Evolutionary conservation across 1,140 invertebrate genomes (phyloP).

Genomic region (Drosophila ficusphila): DNA sequence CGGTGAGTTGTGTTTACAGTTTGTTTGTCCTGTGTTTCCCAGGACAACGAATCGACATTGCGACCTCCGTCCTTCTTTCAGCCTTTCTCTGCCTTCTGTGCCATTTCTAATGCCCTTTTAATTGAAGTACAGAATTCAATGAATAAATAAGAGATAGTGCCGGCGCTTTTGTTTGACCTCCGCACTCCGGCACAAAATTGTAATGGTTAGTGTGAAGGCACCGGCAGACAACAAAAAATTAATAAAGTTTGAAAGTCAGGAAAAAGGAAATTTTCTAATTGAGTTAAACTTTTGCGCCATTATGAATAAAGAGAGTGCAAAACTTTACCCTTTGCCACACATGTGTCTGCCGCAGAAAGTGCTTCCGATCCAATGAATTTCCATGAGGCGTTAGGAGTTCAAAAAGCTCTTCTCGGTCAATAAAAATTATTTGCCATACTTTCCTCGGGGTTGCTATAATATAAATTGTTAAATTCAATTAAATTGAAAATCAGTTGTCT

Average conservation of each 20-base stretch:
- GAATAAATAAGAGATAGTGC: conserved; percentile 73
- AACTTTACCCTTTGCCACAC: conserved; percentile 32
- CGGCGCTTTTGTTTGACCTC: conserved; percentile 33
- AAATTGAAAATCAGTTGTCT: no score
- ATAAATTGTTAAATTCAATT: not conserved
- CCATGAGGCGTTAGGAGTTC: conserved; percentile 30
- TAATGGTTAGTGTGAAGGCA: conserved; percentile 6
- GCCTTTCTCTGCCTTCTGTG: conserved; percentile 7
- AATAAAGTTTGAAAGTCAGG: conserved; percentile 42
- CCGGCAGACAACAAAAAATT: conserved; percentile 14
- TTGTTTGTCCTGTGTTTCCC: conserved; percentile 48
- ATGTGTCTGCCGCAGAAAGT: conserved; percentile 23
- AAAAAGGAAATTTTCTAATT: conserved; percentile 66
- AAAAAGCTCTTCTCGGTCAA: conserved; percentile 21
- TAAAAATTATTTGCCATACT: conserved; percentile 16
- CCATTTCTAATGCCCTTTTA: conserved; percentile 71
- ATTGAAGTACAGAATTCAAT: conserved; percentile 75
- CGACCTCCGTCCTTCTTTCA: conserved; percentile 29
- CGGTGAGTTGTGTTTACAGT: conserved; percentile 52
- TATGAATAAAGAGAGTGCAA: conserved; percentile 41
- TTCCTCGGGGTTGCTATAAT: not conserved
- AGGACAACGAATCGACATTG: conserved; percentile 63
- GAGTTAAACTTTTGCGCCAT: conserved; percentile 50
- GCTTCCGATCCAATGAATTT: conserved; percentile 41
- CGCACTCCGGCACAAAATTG: not conserved